Base-by-base conservation (phyloP, 2,888 invertebrate species). In the Ypsolopha sequella region DNA sequence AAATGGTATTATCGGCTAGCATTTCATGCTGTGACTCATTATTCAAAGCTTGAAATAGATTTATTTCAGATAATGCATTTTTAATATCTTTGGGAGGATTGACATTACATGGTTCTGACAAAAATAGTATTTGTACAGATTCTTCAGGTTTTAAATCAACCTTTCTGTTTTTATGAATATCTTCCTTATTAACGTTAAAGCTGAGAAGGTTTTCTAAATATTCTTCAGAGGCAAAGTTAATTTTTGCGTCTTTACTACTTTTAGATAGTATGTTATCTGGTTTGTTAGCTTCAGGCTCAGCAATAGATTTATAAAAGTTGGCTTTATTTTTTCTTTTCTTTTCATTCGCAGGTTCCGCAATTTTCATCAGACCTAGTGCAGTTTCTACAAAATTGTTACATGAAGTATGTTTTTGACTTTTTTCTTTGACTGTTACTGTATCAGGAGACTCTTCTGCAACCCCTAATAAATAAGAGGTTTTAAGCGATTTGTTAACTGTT, bases 21-120 rank as follows among this genome's bases (percentile, higher is more conserved):
- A 60, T 55, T 41, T 52, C 41, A n/a, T n/a, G n/a, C n/a, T n/a
- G n/a, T n/a, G n/a, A n/a, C 65, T 86, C 86, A 55, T 86, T 84
- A 61, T 84, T 85, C 8, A 86, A 66, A 34, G 87, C 86, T 66
- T 84, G 80, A 47, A 86, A 62, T 53, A 87, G 85, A 57, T 87
- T 86, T 56, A 86, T 82, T 72, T 86, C 80, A 1, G 84, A 82
- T 7, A 78, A 65, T 35, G 69, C 65, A 54, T 67, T 60, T 54
- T 63, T 66, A 54, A 66, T 60, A 53, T 63, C 64, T 57, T 70
- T 69, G 6, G 64, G 55, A 41, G 68, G 64, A 55, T 60, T 61
- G 14, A 59, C 48, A 8, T 63, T 55, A 48, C 60, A 60, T 6
- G 67, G 63, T 50, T 76, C 76, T 48, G 54, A 51, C 59, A 78